Evolutionary conservation across 2,113 vertebrate genomes (phyloP), one percentile per base, ranked within the genome.

Genomic region (Theristicus caerulescens): DNA sequence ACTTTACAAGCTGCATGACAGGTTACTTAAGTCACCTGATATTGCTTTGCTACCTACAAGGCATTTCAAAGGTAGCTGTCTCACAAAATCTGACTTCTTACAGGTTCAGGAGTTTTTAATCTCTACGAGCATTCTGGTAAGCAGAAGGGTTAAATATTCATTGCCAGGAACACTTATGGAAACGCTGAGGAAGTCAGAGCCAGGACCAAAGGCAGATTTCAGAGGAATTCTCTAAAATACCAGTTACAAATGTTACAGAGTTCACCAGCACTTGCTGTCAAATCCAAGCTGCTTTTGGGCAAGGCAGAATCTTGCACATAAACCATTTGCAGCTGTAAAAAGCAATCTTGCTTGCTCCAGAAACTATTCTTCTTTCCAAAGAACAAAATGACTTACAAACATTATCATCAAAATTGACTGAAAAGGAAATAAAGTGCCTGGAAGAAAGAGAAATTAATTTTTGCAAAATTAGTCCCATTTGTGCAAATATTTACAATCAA

Each of bases 251-350:
- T 1, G 0, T 70, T 85, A 69, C 46, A 62, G 84, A 93, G 93
- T 93, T 94, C 86, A 93, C 81, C 62, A 94, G 66, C 66, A 70
- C 82, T 96, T 90, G 74, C 93, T 93, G 91, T 94, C 95, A 88
- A 90, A 93, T 36, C 70, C 74, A 93, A 65, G 59, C 78, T 77
- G 86, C 77, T 94, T 96, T 96, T 69, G 78, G 74, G 78, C 74
- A 89, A 88, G 71, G 71, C 93, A 85, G 65, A 76, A 51, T 89
- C 87, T 80, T 90, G 66, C 66, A 93, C 66, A 70, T 85, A 86
- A 96, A 93, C 74, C 46, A 74, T 67, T 77, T 82, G 70, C 94
- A 96, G 96, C 86, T 96, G 86, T 90, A 59, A 77, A 76, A 95
- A 66, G 67, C 49, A 85, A 15, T 62, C 38, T 66, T 29, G 46